Conservation (phyloP, 2,797 vertebrate species). For the Ctenopoma multispine region DNA sequence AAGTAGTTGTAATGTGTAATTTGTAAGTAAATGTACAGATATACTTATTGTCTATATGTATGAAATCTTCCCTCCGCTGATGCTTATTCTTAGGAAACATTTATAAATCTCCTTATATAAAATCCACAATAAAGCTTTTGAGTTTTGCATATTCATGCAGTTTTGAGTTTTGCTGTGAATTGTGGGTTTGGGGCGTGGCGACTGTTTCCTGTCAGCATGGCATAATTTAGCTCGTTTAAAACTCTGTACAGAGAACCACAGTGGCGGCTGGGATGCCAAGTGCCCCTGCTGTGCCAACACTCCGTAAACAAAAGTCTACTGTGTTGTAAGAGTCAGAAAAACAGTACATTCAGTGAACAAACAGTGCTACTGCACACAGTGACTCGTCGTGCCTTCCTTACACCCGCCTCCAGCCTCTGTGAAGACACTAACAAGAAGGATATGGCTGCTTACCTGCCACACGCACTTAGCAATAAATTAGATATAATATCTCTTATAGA, state of each 20-base stretch:
- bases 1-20: neutral
- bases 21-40: neutral
- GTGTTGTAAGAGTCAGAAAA: constrained; percentile 59
- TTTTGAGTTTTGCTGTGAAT: constrained; percentile 37
- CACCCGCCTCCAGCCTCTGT: constrained; percentile 12
- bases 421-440: constrained; percentile 1
- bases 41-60: constrained; percentile 2
- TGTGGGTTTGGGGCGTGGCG: constrained; percentile 50
- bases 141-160: constrained; percentile 49
- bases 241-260: constrained; percentile 48
- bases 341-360: constrained; percentile 50
- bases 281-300: constrained; percentile 54
- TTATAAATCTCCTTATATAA: constrained; percentile 24
- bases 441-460: constrained; percentile 40
- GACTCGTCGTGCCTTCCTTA: constrained; percentile 22
- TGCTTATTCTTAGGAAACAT: constrained; percentile 1
- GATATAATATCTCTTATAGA: constrained; percentile 16
- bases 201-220: constrained; percentile 63
- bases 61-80: constrained; percentile 7
- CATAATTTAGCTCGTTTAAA: constrained; percentile 68
- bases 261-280: constrained; percentile 58
- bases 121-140: constrained; percentile 19
- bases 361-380: constrained; percentile 39
- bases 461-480: constrained; percentile 28
- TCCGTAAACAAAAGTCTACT: constrained; percentile 75